Percentiles rank a stretch among this genome's conserved stretches.
Conservation (phyloP, 2,888 invertebrate genomes). For the Rhopalosiphum nymphaeae region DNA sequence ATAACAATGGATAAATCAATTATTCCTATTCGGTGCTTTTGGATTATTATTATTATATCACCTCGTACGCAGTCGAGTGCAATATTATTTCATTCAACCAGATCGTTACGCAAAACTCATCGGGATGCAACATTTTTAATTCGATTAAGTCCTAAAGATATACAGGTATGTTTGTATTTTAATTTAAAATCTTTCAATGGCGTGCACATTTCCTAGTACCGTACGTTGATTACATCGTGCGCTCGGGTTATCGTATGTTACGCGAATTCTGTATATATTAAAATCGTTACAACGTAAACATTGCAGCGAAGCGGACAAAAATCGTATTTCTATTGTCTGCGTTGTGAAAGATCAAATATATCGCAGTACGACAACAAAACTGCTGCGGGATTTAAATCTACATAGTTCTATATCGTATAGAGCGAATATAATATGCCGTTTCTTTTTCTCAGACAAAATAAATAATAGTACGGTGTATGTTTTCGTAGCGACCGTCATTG, state of each 20-base stretch:
- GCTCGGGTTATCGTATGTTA: background rate
- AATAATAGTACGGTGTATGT: background rate
- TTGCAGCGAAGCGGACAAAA: background rate
- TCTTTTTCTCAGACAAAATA: background rate
- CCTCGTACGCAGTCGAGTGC: background rate
- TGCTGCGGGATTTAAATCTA: background rate
- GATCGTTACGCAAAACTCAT: background rate
- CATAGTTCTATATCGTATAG: background rate
- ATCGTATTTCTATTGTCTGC: background rate
- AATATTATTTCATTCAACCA: conserved; percentile 5
- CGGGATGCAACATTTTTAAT: background rate
- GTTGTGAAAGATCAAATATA: background rate
- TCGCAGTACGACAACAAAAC: background rate
- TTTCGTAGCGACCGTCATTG: background rate
- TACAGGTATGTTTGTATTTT: background rate
- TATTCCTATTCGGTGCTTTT: background rate
- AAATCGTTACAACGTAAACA: conserved; percentile 6
- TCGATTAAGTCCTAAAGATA: background rate
- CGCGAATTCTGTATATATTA: background rate
- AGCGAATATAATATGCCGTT: background rate
- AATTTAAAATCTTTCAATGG: background rate
- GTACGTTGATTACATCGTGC: background rate
- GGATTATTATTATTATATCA: background rate
- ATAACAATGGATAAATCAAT: background rate
- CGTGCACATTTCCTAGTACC: background rate